Evolutionary conservation across 2,113 vertebrate species (phyloP), one percentile per base, ranked within the genome.

Genomic region (Melanocharis versteri): DNA sequence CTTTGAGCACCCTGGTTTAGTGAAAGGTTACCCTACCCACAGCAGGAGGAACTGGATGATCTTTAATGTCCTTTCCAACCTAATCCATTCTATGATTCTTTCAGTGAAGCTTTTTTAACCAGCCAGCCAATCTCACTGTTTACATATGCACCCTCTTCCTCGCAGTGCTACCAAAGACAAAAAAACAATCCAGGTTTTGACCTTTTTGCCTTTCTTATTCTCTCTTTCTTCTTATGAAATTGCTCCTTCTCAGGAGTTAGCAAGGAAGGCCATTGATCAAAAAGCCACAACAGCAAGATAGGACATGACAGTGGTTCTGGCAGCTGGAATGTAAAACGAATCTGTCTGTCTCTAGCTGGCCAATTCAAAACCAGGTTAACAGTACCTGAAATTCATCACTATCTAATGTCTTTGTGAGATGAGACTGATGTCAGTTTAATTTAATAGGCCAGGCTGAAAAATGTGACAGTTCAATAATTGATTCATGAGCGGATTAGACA

Each of bases 381-480:
- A 94, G 86, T 75, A 96, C 83, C 96, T 96, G 93, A 96, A 96
- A 96, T 96, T 96, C 96, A 96, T 96, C 94, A 95, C 72, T 78
- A 93, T 92, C 96, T 96, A 96, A 96, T 94, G 88, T 84, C 96
- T 94, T 90, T 90, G 95, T 94, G 95, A 96, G 95, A 97, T 93
- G 96, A 97, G 95, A 94, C 95, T 96, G 83, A 94, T 96, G 94
- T 96, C 96, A 96, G 95, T 94, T 97, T 95, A 96, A 96, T 95
- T 95, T 97, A 95, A 97, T 95, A 96, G 91, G 51, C 95, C 72
- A 82, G 94, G 86, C 83, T 97, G 94, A 97, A 95, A 96, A 96
- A 97, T 68, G 96, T 17, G 16, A 94, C 93, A 95, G 93, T 83
- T 89, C 95, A 96, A 97, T 97, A 95, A 97, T 96, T 97, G 94